Evolutionary conservation across 2,888 invertebrate species (phyloP).

Genomic region (Noctua comes): DNA sequence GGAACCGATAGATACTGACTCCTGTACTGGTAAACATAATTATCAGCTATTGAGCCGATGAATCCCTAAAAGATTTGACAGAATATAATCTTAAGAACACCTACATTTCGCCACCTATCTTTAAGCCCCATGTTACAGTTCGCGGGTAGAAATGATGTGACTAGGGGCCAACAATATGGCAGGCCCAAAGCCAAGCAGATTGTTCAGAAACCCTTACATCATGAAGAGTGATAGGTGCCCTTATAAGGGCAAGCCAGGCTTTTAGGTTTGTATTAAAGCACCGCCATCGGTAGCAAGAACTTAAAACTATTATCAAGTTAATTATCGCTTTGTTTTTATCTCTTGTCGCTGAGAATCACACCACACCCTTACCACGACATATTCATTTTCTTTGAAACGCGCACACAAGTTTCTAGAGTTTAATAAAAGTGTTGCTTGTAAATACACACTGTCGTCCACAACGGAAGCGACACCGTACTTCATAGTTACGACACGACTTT

Average conservation of each 20-base stretch:
- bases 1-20: neutral
- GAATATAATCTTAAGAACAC: neutral
- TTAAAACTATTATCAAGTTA: no score
- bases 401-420: slow-evolving; percentile 67
- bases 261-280: no score
- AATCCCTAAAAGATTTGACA: neutral
- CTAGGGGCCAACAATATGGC: no score
- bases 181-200: no score
- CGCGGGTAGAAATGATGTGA: no score
- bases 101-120: neutral
- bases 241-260: no score
- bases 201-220: no score
- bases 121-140: neutral
- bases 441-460: slow-evolving; percentile 63
- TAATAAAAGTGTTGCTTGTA: slow-evolving; percentile 72
- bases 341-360: neutral
- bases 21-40: neutral
- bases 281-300: no score
- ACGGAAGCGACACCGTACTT: slow-evolving; percentile 48
- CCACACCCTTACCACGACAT: slow-evolving; percentile 50
- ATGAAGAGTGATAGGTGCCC: no score
- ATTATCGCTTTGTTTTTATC: neutral
- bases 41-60: neutral
- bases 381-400: slow-evolving; percentile 71
- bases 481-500: slow-evolving; percentile 4